Percentiles rank a stretch among this genome's conserved stretches.
phyloP scores from a whole-genome alignment of 2,797 vertebrate genomes.

The Arnoldichthys spilopterus region DNA sequence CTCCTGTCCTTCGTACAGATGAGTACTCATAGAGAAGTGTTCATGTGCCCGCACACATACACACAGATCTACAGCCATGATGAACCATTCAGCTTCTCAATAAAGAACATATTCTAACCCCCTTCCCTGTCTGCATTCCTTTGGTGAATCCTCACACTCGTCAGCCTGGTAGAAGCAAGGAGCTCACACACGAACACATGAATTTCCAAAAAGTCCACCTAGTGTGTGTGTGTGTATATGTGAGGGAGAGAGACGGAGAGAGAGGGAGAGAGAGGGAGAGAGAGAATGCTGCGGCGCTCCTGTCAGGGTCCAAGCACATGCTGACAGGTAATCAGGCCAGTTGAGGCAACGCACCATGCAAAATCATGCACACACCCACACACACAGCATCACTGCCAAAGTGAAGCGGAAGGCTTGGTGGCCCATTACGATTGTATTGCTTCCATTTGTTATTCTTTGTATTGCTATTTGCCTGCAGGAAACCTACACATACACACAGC shows the following conservation, averaged over 20 bases:
- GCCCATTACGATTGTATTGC: slow-evolving; percentile 65
- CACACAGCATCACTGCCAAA: slow-evolving; percentile 65
- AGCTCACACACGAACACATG: slow-evolving; percentile 23
- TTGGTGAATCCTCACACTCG: slow-evolving; percentile 43
- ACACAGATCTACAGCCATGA: slow-evolving; percentile 33
- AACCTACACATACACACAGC: slow-evolving; percentile 37
- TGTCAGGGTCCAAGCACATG: slow-evolving; percentile 69
- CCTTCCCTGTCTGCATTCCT: slow-evolving; percentile 40
- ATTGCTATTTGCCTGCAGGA: slow-evolving; percentile 59
- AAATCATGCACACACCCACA: slow-evolving; percentile 48
- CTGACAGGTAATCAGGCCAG: slow-evolving; percentile 80
- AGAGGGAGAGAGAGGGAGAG: slow-evolving; percentile 15
- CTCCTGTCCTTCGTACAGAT: slow-evolving; percentile 47
- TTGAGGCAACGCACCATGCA: slow-evolving; percentile 70
- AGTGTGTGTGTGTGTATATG: slow-evolving; percentile 36
- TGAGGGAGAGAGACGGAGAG: slow-evolving; percentile 15
- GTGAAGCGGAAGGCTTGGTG: slow-evolving; percentile 62
- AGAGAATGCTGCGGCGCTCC: slow-evolving; percentile 20
- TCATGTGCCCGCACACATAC: background rate
- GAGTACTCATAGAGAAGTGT: slow-evolving; percentile 50
- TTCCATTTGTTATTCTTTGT: slow-evolving; percentile 64
- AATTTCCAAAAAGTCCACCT: slow-evolving; percentile 50
- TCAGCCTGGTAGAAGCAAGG: slow-evolving; percentile 29
- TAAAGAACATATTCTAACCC: slow-evolving; percentile 50
- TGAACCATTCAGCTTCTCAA: slow-evolving; percentile 49